These are phyloP conservation scores for Dicerorhinus sumatrensis DNA, from an alignment of 2,113 vertebrate genomes.

Conservation along the genomic window DNA sequence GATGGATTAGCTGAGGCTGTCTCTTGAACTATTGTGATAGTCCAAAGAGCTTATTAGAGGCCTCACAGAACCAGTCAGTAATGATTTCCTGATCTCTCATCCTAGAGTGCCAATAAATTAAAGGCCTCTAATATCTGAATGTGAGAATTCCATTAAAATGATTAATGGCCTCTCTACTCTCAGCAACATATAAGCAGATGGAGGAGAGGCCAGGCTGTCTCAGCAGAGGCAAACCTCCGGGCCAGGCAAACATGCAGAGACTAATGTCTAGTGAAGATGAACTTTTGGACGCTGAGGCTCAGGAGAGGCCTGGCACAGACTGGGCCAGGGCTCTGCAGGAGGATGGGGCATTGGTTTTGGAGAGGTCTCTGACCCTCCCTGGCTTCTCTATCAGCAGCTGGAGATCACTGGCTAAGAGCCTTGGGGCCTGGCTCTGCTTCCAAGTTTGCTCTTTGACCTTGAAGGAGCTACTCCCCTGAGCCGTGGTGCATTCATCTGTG, in stretches of 20 bases:
- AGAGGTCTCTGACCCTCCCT: neutral
- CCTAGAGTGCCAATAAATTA: neutral
- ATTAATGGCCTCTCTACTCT: neutral
- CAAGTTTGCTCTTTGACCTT: neutral
- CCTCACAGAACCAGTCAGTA: neutral
- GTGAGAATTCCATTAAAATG: slow-evolving; percentile 69
- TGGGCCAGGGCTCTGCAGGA: neutral
- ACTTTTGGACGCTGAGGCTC: neutral
- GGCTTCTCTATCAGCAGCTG: neutral
- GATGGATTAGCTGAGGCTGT: slow-evolving; percentile 49
- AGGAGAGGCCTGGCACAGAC: neutral
- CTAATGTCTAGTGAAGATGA: neutral
- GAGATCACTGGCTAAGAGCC: neutral
- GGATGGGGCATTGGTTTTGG: neutral
- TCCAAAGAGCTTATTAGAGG: neutral
- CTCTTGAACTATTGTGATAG: neutral
- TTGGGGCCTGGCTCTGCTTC: neutral
- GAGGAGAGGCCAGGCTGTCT: neutral
- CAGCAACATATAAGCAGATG: neutral
- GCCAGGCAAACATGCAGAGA: neutral
- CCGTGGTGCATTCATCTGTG: neutral
- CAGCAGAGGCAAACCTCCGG: slow-evolving; percentile 19
- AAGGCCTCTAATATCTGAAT: slow-evolving; percentile 32
- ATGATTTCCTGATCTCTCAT: slow-evolving; percentile 57
- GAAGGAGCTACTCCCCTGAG: neutral